Percentiles rank a stretch among this genome's conserved stretches.
phyloP scores from a whole-genome alignment of 2,888 invertebrate genomes.

The Tuta absoluta region DNA sequence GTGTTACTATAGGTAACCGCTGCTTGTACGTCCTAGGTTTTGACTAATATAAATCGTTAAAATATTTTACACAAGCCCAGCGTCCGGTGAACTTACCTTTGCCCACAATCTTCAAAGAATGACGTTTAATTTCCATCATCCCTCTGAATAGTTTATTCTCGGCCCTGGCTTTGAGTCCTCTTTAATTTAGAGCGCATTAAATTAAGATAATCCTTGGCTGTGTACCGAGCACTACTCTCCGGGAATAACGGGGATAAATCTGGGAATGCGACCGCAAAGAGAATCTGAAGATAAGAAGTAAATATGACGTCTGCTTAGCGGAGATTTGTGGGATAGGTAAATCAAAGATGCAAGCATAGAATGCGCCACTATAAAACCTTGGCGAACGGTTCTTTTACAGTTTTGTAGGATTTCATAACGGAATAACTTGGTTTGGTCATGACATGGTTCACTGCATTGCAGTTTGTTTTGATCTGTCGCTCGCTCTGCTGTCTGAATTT shows the following conservation, averaged over 20 bases:
- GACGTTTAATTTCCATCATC: slow-evolving; percentile 23
- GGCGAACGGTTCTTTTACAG: background rate
- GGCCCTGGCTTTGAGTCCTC: slow-evolving; percentile 2
- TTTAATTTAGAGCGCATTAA: slow-evolving; percentile 26
- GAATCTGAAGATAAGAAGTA: slow-evolving; percentile 12
- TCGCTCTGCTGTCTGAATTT: no score
- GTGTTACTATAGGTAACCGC: no score
- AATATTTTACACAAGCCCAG: background rate
- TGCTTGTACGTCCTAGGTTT: no score
- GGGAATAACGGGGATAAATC: slow-evolving; percentile 43
- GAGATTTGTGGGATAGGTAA: background rate
- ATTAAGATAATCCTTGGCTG: slow-evolving; percentile 30
- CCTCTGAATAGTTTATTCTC: slow-evolving; percentile 15
- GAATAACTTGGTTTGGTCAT: background rate
- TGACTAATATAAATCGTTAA: no score
- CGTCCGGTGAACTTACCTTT: background rate
- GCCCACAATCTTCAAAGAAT: slow-evolving; percentile 7
- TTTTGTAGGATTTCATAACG: background rate
- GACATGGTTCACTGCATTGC: no score
- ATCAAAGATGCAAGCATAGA: slow-evolving; percentile 4
- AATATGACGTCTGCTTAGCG: slow-evolving; percentile 17
- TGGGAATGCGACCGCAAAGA: slow-evolving; percentile 33
- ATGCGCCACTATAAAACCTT: background rate
- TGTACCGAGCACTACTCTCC: slow-evolving; percentile 32
- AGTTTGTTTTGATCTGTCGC: no score